A percentile compares a stretch with the other conserved stretches of the same genome.
Conservation (phyloP, 2,113 vertebrate species). For the Butastur rufipennis region DNA sequence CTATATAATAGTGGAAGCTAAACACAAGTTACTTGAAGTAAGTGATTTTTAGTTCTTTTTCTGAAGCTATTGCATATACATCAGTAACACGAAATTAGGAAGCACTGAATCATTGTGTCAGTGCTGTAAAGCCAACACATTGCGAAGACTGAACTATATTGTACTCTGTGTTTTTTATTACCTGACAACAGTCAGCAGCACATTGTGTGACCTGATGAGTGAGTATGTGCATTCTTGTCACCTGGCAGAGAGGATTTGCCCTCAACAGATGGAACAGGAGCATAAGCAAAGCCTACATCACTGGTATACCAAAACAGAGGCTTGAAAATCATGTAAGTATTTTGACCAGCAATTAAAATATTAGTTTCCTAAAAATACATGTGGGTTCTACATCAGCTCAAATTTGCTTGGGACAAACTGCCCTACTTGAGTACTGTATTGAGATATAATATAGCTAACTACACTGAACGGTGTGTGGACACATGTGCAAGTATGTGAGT, state of each 20-base stretch:
- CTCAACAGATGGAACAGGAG: neutral
- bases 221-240: neutral
- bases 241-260: neutral
- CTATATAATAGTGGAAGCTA: neutral
- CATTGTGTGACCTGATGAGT: neutral
- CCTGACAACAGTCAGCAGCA: neutral
- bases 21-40: neutral
- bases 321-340: neutral
- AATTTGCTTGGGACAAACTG: neutral
- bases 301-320: neutral
- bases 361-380: neutral
- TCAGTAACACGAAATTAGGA: neutral
- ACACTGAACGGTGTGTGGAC: neutral
- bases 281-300: neutral
- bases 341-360: neutral
- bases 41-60: neutral
- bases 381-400: neutral
- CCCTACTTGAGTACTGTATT: neutral
- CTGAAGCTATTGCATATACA: neutral
- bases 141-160: neutral
- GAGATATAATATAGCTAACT: neutral
- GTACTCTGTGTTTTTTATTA: neutral
- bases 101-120: neutral
- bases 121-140: neutral
- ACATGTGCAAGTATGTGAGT: rapidly evolving